Evolutionary conservation across 2,797 vertebrate species (phyloP).

Genomic region (Parambassis ranga): DNA sequence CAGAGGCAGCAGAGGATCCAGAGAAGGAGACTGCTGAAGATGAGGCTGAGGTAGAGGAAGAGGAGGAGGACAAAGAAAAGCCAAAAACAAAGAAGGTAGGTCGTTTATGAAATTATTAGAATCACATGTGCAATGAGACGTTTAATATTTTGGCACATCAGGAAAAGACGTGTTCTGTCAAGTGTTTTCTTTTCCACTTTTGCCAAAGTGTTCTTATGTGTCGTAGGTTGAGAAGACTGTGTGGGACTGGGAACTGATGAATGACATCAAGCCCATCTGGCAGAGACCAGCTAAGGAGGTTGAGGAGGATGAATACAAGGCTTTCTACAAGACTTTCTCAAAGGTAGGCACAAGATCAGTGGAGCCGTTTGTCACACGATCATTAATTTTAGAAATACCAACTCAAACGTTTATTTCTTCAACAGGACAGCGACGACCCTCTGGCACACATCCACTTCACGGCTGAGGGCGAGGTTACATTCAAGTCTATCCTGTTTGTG

Average conservation of each 20-base stretch:
- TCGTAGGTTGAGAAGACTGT: conserved; percentile 96
- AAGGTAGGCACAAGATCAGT: conserved; percentile 79
- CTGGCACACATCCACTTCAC: conserved; percentile 95
- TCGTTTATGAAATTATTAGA: too few relatives aligned
- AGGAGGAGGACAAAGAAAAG: conserved; percentile 95
- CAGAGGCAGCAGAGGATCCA: conserved; percentile 86
- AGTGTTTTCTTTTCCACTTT: not conserved
- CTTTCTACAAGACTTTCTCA: conserved; percentile 99
- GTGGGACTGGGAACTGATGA: conserved; percentile 99
- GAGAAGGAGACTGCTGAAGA: conserved; percentile 91
- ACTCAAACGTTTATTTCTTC: not conserved
- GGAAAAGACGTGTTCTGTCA: too few relatives aligned
- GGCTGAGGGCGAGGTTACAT: conserved; percentile 98
- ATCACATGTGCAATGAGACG: too few relatives aligned
- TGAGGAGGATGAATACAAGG: conserved; percentile 96
- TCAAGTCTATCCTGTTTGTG: conserved; percentile 96
- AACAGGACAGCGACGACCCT: conserved; percentile 91
- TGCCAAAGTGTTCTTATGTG: not conserved
- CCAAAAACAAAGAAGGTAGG: conserved; percentile 95
- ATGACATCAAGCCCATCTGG: conserved; percentile 99
- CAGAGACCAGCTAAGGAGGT: conserved; percentile 96
- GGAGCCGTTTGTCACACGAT: not conserved
- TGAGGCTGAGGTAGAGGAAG: conserved; percentile 95
- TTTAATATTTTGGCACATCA: too few relatives aligned
- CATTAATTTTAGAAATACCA: not conserved